These are phyloP conservation scores for Andrena trimmerana DNA, from an alignment of 2,888 invertebrate species.

Conservation along the genomic window DNA sequence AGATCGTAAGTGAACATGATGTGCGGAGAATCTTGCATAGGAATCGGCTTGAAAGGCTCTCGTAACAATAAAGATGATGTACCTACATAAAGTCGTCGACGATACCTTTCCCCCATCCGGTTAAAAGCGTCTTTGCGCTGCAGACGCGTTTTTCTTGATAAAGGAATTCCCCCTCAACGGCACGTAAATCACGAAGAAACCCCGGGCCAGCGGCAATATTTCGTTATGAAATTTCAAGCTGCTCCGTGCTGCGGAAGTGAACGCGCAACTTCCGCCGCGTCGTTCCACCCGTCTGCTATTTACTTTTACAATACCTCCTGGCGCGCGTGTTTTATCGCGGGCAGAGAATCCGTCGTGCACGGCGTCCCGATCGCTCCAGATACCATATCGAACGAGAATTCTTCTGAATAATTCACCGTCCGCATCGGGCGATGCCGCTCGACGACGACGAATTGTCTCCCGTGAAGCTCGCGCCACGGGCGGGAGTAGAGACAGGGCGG, in stretches of 20 bases:
- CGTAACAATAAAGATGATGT: background rate
- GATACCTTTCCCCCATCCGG: background rate
- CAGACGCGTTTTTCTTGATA: background rate
- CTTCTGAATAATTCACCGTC: conserved; percentile 57
- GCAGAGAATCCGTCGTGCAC: conserved; percentile 46
- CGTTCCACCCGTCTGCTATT: conserved; percentile 36
- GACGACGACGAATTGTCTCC: conserved; percentile 41
- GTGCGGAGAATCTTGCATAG: background rate
- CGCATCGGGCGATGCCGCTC: conserved; percentile 24
- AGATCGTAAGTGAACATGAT: too few relatives aligned
- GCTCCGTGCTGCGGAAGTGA: background rate
- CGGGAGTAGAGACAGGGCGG: background rate
- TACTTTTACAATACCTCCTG: conserved; percentile 52
- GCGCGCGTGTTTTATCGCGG: conserved; percentile 55
- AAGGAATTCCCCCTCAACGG: conserved; percentile 18
- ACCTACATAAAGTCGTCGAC: background rate
- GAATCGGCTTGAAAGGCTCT: background rate
- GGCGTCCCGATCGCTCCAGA: conserved; percentile 46
- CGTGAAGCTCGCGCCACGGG: conserved; percentile 23
- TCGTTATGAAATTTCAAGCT: conserved; percentile 25
- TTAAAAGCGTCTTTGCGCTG: background rate
- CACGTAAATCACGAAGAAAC: conserved; percentile 23
- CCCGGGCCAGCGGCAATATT: conserved; percentile 21
- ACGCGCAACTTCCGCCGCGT: conserved; percentile 30
- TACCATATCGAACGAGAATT: conserved; percentile 54